Evolutionary conservation across 1,140 invertebrate species (phyloP), one percentile per base, ranked within the genome.

Genomic region (Halictus rubicundus): DNA sequence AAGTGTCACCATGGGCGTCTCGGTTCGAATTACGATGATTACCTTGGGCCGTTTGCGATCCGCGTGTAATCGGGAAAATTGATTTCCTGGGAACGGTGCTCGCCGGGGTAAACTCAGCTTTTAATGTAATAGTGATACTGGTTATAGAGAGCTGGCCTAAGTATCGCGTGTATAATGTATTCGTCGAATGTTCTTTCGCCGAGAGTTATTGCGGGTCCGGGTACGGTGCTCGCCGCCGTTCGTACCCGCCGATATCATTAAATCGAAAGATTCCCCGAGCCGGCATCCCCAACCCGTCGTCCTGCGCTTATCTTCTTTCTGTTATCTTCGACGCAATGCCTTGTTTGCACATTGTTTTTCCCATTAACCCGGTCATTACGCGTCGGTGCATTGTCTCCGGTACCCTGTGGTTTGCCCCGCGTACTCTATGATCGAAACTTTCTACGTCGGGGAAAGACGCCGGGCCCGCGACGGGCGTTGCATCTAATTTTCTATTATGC

Each of bases 361-460:
- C 85, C 85, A 86, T 86, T 86, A 86, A 86, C 85, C 85, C 64
- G 80, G 84, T 86, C 84, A 86, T 86, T 86, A 86, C 81, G 61
- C 83, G 80, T 83, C 84, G 71, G 49, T 83, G 81, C 76, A 86
- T 86, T 86, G 85, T 86, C 80, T 83, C 68, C 70, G 72, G 49
- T 86, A 86, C 84, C 85, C 84, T 74, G 70, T 86, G 86, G 77
- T 86, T 86, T 86, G 84, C 81, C 32, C 32, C 42, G 77, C 84
- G 72, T 86, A 86, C 64, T 77, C 80, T 86, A 86, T 86, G 80
- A 86, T 86, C 80, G 79, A 70, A 75, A 57, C 66, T 66, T 85
- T 85, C 84, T 68, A 73, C 82, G 73, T 72, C 72, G 70, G 64
- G 79, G 68, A 78, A 84, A 39, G 8, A 7, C 7, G 54, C 19